Evolutionary conservation across 2,888 invertebrate genomes (phyloP).

Genomic region (Fragum sueziense): DNA sequence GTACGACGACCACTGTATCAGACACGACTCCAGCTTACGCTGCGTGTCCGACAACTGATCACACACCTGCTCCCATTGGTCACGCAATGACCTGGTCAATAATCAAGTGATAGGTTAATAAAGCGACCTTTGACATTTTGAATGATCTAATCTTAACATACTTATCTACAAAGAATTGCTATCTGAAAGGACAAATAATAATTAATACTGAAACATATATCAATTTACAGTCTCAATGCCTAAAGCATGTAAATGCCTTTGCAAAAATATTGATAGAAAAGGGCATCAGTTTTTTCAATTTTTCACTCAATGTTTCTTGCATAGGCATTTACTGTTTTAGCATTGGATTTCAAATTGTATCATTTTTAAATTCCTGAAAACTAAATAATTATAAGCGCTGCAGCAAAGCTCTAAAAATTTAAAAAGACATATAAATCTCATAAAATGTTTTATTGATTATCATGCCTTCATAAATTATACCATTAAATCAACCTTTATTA

Average conservation of each 20-base stretch:
- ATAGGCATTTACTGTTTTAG: too few species aligned
- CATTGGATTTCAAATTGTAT: too few species aligned
- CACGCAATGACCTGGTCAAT: slow-evolving; percentile 66
- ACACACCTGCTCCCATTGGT: slow-evolving; percentile 83
- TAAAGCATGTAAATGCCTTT: too few species aligned
- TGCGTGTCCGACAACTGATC: slow-evolving; percentile 91
- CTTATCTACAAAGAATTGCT: background rate
- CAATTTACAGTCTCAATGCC: background rate
- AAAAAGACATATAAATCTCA: background rate
- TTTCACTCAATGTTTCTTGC: too few species aligned
- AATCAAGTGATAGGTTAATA: slow-evolving; percentile 10
- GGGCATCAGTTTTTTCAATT: too few species aligned
- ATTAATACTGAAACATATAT: slow-evolving; percentile 11
- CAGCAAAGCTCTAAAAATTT: background rate
- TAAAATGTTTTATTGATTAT: background rate
- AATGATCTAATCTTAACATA: background rate
- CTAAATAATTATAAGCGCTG: background rate
- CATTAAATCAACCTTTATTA: background rate
- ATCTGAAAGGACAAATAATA: background rate
- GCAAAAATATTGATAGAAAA: too few species aligned
- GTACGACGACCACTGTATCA: slow-evolving; percentile 96
- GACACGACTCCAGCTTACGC: slow-evolving; percentile 91
- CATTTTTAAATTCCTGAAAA: background rate
- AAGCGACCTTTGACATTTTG: background rate
- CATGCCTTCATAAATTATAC: too few species aligned